Percentiles rank a stretch among this genome's conserved stretches.
These are phyloP conservation scores for Frankliniella fusca DNA, from an alignment of 2,888 invertebrate species.

Conservation along the genomic window DNA sequence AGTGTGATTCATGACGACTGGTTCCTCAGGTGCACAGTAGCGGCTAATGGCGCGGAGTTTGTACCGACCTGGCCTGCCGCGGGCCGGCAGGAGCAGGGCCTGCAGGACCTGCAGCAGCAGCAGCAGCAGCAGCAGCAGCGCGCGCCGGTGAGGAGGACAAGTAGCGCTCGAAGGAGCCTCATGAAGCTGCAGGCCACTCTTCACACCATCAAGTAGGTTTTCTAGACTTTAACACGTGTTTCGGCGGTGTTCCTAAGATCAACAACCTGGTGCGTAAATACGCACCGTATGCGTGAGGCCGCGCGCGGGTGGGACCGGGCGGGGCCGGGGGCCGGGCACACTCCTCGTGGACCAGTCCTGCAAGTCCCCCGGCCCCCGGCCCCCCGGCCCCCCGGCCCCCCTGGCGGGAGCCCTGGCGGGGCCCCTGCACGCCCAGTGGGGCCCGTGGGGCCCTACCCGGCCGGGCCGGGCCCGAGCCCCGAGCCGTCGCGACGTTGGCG, in stretches of 20 bases:
- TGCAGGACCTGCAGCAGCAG: neutral
- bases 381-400: neutral
- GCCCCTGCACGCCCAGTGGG: neutral
- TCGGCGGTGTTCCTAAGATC: too few species aligned
- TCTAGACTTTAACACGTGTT: too few species aligned
- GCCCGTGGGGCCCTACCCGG: neutral
- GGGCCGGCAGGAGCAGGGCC: neutral
- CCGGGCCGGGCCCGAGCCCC: neutral
- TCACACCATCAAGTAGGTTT: too few species aligned
- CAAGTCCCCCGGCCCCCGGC: neutral
- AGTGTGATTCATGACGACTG: neutral
- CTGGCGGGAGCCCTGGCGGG: neutral
- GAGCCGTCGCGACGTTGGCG: conserved; percentile 17
- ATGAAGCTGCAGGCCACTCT: too few species aligned
- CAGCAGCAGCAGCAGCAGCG: too few species aligned
- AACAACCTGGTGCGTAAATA: too few species aligned
- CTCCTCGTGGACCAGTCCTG: too few species aligned
- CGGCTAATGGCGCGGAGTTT: neutral
- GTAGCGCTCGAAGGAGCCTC: too few species aligned
- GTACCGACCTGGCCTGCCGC: neutral
- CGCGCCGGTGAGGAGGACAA: too few species aligned
- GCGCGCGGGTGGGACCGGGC: too few species aligned
- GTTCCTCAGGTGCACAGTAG: neutral
- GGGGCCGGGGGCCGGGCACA: too few species aligned
- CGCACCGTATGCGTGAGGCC: too few species aligned